Base-by-base conservation (phyloP, 1,140 invertebrate species). In the Lucilia cuprina region DNA sequence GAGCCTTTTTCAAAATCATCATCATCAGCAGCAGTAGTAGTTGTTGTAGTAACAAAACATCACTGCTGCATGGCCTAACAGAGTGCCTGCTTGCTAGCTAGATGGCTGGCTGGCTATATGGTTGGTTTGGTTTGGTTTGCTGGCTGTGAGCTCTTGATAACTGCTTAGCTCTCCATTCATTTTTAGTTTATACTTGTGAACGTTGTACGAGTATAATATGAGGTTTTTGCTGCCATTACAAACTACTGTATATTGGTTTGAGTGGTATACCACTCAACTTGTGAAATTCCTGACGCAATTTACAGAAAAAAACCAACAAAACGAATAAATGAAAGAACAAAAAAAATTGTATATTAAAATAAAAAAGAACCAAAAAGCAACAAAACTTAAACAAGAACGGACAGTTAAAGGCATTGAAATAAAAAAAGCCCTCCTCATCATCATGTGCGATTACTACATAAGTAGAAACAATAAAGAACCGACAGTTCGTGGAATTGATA, bases 211-310 rank as follows among this genome's bases (percentile, higher is more conserved):
- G 41, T 47, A 80, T 50, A 49, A 80, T 47, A 80, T 80, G 77
- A 80, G 77, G 77, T 80, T 80, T 80, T 2, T 49, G 77, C 77
- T 70, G 77, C 41, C 77, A 80, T 49, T 80, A 80, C 77, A 80
- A 49, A 80, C 77, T 80, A 80, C 77, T 49, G 77, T 80, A 80
- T 80, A 80, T 77, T 77, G 74, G 74, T 77, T 30, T 77, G 74
- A 77, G 74, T 77, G 74, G 74, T 77, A 77, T 77, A 77, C 74
- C 74, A 77, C 74, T 77, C 74, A 77, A 77, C 74, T 80, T 80
- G 77, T 80, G 77, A 80, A 80, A 80, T 80, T 80, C 77, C 77
- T 80, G 77, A 80, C 77, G 77, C 77, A 80, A 80, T 80, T 80
- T 80, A 17, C 41, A 80, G 17, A 80, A 47, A 30, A 30, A 30